Percentiles rank a stretch among this genome's conserved stretches.
Conservation (phyloP, 2,888 invertebrate genomes). For the Cordilura impudica region DNA sequence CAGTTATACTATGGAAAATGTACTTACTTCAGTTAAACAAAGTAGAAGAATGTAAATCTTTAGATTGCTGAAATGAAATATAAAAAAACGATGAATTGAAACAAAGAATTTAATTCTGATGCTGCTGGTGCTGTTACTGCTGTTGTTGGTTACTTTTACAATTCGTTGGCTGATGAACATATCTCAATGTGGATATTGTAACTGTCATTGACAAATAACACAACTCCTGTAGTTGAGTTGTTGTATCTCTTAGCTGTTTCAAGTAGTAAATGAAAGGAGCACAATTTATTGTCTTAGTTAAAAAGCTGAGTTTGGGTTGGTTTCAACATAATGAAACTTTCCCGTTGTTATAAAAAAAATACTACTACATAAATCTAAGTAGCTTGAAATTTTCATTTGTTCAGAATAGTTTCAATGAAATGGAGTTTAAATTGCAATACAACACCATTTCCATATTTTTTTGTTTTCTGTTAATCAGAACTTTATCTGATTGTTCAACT, state of each 20-base stretch:
- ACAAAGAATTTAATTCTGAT: not conserved
- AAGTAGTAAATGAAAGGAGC: too few relatives aligned
- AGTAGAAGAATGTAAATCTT: conserved; percentile 25
- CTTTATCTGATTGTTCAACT: too few relatives aligned
- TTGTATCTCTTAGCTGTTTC: too few relatives aligned
- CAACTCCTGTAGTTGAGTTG: conserved; percentile 7
- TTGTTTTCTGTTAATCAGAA: too few relatives aligned
- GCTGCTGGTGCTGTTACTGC: too few relatives aligned
- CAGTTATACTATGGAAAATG: conserved; percentile 4
- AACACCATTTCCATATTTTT: not conserved
- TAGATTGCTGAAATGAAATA: conserved; percentile 17
- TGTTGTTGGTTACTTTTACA: not conserved
- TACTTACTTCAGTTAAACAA: conserved; percentile 15
- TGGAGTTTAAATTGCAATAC: not conserved
- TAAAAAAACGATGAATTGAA: not conserved
- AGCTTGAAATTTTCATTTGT: too few relatives aligned
- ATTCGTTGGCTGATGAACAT: not conserved
- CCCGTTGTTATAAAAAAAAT: too few relatives aligned
- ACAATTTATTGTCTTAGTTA: too few relatives aligned
- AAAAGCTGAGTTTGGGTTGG: too few relatives aligned
- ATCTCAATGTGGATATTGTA: conserved; percentile 24
- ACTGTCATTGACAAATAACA: conserved; percentile 50
- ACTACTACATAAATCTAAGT: too few relatives aligned
- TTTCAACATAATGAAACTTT: too few relatives aligned
- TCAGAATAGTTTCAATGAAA: too few relatives aligned